Evolutionary conservation across 2,113 vertebrate species (phyloP), one percentile per base, ranked within the genome.

Genomic region (Scortum barcoo): DNA sequence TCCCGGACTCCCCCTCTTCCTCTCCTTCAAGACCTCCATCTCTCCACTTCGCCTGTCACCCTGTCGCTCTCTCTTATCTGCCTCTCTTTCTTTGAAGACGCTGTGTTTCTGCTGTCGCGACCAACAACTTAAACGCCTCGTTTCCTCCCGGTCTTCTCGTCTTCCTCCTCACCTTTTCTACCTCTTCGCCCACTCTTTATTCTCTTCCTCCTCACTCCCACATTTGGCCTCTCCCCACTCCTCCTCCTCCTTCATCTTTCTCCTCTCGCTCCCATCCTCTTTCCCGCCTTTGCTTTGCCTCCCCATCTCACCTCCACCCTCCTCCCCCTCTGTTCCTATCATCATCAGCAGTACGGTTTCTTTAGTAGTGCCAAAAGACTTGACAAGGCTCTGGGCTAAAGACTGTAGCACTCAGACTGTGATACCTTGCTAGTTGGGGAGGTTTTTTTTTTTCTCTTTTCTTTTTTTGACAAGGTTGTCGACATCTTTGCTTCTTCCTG

Each of bases 401-500:
- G 82, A 89, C 82, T 84, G 76, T 81, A 79, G 76, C 84, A 75
- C 78, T 74, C 80, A 72, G 66, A 81, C 78, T 81, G 81, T 57
- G 86, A 90, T 91, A 90, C 84, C 77, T 88, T 57, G 72, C 72
- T 85, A 86, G 68, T 80, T 80, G 56, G 30, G 40, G 19, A 9
- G 28, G 13, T 14, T 53, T 2, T 50, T 79, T 74, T 44, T 62
- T 46, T n/a, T 24, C 44, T 61, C 51, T 65, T 67, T 58, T 67
- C 67, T 28, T 76, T 65, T 73, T 86, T 76, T 88, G 76, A 89
- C 90, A 90, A 77, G 81, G 72, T 83, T 91, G 91, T 86, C 85
- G 87, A 87, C 88, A 81, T 90, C 78, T 91, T 88, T 87, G 78
- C 90, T 87, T 90, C 88, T 89, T 88, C 90, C 86, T 91, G 89